phyloP scores from a whole-genome alignment of 2,888 invertebrate genomes.

The Drosophila conformis region DNA sequence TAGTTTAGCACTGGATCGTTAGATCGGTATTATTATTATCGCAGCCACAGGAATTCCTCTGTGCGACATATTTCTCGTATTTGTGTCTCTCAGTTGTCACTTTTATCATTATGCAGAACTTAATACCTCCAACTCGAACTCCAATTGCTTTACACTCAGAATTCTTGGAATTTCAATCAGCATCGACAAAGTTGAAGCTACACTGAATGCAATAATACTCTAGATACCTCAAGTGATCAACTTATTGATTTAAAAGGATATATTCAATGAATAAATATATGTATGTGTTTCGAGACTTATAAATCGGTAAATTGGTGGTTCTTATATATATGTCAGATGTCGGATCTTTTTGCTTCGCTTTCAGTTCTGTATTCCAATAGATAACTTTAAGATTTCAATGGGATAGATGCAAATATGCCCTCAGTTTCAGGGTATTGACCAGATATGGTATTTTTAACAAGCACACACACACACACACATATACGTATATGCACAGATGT shows the following conservation, averaged over 20 bases:
- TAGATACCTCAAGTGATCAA: not conserved
- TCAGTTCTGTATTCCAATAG: too few species aligned
- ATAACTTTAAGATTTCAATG: too few species aligned
- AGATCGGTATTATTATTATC: constrained; percentile 48
- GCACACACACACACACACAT: constrained; percentile 28
- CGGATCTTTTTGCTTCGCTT: not conserved
- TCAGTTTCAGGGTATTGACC: constrained; percentile 17
- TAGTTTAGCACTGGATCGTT: constrained; percentile 66
- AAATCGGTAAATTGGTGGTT: too few species aligned
- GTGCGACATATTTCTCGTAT: constrained; percentile 44
- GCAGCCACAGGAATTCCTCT: constrained; percentile 72
- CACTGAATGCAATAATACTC: not conserved
- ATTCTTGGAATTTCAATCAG: constrained; percentile 57
- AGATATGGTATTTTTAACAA: constrained; percentile 52
- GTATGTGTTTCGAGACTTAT: not conserved
- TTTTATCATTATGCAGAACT: constrained; percentile 40
- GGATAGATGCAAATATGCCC: not conserved
- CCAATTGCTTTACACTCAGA: constrained; percentile 18
- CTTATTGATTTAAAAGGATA: not conserved
- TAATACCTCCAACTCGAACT: constrained; percentile 48
- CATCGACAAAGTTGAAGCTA: constrained; percentile 4
- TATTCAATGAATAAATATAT: too few species aligned
- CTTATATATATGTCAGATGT: too few species aligned
- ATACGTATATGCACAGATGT: not conserved
- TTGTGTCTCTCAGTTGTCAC: constrained; percentile 2